A percentile compares a stretch with the other conserved stretches of the same genome.
Evolutionary conservation across 1,140 invertebrate genomes (phyloP).

Genomic region (Dinoponera quadriceps): DNA sequence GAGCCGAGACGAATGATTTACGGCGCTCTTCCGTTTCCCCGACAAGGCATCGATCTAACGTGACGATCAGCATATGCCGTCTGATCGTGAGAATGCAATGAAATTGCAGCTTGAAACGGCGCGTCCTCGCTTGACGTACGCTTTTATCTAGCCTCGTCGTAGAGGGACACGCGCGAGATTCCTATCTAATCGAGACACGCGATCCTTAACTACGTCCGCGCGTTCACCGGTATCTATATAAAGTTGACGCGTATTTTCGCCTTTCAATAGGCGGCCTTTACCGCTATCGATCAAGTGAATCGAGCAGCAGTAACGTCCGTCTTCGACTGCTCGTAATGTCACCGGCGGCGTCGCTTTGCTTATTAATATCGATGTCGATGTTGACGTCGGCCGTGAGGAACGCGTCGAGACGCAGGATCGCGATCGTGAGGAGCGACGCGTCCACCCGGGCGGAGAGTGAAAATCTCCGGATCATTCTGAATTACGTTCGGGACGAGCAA

Average conservation of each 20-base stretch:
- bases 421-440: neutral
- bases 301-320: neutral
- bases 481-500: slow-evolving; percentile 45
- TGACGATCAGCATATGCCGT: neutral
- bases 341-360: neutral
- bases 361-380: neutral
- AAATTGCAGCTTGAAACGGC: slow-evolving; percentile 11
- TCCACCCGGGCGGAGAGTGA: neutral
- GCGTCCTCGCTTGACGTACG: neutral
- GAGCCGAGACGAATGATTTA: slow-evolving; percentile 42
- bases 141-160: neutral
- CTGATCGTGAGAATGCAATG: slow-evolving; percentile 21
- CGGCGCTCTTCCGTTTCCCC: neutral
- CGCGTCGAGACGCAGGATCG: neutral
- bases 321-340: neutral
- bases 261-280: slow-evolving; percentile 1
- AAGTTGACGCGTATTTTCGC: slow-evolving; percentile 6
- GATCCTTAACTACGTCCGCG: slow-evolving; percentile 23
- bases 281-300: neutral
- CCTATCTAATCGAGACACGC: neutral
- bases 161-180: slow-evolving; percentile 2
- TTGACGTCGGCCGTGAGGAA: neutral
- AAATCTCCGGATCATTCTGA: slow-evolving; percentile 57
- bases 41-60: neutral
- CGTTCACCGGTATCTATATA: neutral